Evolutionary conservation across 2,888 invertebrate genomes (phyloP).

Genomic region (Oscheius sp.): DNA sequence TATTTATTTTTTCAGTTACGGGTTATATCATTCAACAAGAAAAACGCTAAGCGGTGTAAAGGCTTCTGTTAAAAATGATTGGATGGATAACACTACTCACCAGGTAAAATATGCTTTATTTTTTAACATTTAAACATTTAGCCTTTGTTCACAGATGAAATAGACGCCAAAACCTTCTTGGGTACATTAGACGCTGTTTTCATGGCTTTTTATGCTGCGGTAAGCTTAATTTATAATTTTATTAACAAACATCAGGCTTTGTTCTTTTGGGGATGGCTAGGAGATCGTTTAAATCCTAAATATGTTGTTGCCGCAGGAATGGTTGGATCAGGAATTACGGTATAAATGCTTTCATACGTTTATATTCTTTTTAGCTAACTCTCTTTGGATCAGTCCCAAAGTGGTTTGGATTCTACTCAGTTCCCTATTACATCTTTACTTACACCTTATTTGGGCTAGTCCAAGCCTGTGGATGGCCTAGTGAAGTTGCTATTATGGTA

Average conservation of each 20-base stretch:
- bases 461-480: conserved; percentile 74
- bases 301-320: conserved; percentile 72
- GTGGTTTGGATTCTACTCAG: conserved; percentile 72
- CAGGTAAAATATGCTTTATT: conserved; percentile 22
- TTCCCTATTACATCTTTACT: conserved; percentile 71
- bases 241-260: conserved; percentile 69
- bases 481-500: conserved; percentile 73
- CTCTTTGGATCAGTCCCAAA: conserved; percentile 73
- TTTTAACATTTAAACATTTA: conserved; percentile 19
- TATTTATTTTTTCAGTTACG: conserved; percentile 53
- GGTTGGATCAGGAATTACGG: conserved; percentile 71
- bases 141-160: conserved; percentile 57
- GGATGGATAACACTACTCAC: conserved; percentile 60
- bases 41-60: conserved; percentile 68
- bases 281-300: conserved; percentile 73
- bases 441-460: conserved; percentile 73
- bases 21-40: conserved; percentile 65
- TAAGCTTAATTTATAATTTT: conserved; percentile 20
- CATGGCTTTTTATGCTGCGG: conserved; percentile 67
- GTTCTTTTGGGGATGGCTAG: conserved; percentile 73
- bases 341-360: conserved; percentile 52
- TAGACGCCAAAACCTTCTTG: conserved; percentile 65
- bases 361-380: conserved; percentile 67
- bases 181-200: conserved; percentile 68
- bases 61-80: conserved; percentile 63